These are phyloP conservation scores for Crenuchus spilurus DNA, from an alignment of 2,797 vertebrate species.

Conservation along the genomic window DNA sequence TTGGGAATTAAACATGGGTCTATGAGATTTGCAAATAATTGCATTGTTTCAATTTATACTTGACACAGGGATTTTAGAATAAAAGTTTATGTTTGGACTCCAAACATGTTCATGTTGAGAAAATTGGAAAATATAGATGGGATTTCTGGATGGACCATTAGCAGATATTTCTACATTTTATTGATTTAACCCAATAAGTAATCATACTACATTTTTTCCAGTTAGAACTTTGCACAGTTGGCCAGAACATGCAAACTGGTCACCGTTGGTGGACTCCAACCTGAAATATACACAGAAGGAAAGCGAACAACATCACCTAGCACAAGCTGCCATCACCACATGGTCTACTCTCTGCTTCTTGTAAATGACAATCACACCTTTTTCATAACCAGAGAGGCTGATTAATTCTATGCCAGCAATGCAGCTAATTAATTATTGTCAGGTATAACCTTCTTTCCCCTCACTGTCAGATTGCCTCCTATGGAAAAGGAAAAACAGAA, in stretches of 20 bases:
- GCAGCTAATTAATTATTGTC: slow-evolving; percentile 50
- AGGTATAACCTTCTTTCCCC: slow-evolving; percentile 22
- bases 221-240: neutral
- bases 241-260: neutral
- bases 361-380: slow-evolving; percentile 45
- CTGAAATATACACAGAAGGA: slow-evolving; percentile 19
- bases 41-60: no score
- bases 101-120: no score
- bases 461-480: slow-evolving; percentile 11
- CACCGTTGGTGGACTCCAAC: neutral
- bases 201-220: neutral
- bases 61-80: no score
- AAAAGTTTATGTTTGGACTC: no score
- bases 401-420: slow-evolving; percentile 40
- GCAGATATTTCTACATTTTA: no score
- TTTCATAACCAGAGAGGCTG: slow-evolving; percentile 35
- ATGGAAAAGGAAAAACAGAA: neutral
- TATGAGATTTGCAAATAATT: no score
- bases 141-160: no score
- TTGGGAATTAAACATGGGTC: no score
- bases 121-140: no score
- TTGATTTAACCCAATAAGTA: neutral
- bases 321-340: slow-evolving; percentile 23
- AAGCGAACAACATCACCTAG: slow-evolving; percentile 18
- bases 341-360: slow-evolving; percentile 29